Evolutionary conservation across 2,113 vertebrate genomes (phyloP).

Genomic region (Daboia siamensis): DNA sequence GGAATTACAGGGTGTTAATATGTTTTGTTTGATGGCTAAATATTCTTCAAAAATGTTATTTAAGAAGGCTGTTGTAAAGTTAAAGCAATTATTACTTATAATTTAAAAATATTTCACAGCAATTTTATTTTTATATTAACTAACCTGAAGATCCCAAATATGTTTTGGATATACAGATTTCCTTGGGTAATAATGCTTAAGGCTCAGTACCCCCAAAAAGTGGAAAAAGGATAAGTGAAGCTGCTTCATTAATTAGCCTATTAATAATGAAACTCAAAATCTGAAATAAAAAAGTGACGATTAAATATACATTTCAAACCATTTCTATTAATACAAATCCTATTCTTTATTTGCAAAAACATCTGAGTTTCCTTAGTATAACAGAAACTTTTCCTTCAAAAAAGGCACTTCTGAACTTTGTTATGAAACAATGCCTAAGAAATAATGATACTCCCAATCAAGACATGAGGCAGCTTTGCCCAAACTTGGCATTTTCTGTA

Average conservation of each 20-base stretch:
- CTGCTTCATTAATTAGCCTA: constrained; percentile 47
- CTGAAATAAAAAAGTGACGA: constrained; percentile 55
- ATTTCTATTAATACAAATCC: constrained; percentile 31
- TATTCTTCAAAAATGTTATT: background rate
- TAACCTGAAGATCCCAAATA: constrained; percentile 2
- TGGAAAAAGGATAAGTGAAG: constrained; percentile 47
- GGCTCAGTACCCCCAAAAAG: constrained; percentile 38
- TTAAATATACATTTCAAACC: constrained; percentile 47
- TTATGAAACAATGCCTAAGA: background rate
- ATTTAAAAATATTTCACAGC: constrained; percentile 19
- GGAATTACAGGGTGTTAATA: background rate
- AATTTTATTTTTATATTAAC: constrained; percentile 11
- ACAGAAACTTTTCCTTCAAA: background rate
- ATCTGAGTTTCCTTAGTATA: background rate
- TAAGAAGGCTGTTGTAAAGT: background rate
- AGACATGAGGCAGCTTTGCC: constrained; percentile 14
- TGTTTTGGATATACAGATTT: constrained; percentile 50
- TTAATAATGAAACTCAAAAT: constrained; percentile 52
- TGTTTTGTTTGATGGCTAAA: background rate
- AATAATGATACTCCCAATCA: background rate
- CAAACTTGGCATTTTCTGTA: background rate
- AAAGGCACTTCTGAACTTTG: background rate
- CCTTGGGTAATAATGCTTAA: constrained; percentile 33
- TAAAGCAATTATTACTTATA: constrained; percentile 19
- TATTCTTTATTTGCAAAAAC: constrained; percentile 7